Conservation (phyloP, 2,888 invertebrate species). For the Notodonta ziczac region DNA sequence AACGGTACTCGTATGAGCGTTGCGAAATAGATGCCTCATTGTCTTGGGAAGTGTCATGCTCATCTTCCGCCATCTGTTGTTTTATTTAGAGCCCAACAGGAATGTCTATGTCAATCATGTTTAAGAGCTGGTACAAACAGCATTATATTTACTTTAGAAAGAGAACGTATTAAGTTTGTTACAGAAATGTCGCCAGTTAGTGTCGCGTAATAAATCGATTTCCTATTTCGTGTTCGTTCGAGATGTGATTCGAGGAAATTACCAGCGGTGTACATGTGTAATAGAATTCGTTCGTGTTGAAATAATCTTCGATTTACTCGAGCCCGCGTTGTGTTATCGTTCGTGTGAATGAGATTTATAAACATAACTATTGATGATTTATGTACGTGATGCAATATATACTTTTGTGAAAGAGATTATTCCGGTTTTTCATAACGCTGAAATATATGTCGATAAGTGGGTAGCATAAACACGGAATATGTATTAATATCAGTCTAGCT, state of each 20-base stretch:
- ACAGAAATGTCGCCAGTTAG: slow-evolving; percentile 12
- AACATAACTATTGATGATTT: slow-evolving; percentile 32
- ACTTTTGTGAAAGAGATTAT: slow-evolving; percentile 1
- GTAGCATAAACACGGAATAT: background rate
- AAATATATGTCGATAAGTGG: background rate
- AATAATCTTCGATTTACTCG: slow-evolving; percentile 38
- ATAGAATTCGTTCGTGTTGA: slow-evolving; percentile 37
- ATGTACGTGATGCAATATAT: slow-evolving; percentile 22
- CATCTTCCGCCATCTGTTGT: slow-evolving; percentile 25
- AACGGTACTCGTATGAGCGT: slow-evolving; percentile 63
- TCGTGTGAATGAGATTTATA: slow-evolving; percentile 31
- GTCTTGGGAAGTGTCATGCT: slow-evolving; percentile 63
- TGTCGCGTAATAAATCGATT: slow-evolving; percentile 26
- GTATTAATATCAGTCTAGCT: background rate
- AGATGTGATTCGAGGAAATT: slow-evolving; percentile 32
- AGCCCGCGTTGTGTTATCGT: slow-evolving; percentile 36
- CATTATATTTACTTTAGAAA: slow-evolving; percentile 19
- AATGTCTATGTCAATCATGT: slow-evolving; percentile 37
- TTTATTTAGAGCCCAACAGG: slow-evolving; percentile 24
- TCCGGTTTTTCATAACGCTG: slow-evolving; percentile 1
- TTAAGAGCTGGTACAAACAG: slow-evolving; percentile 21
- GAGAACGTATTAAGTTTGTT: slow-evolving; percentile 18
- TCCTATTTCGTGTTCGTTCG: slow-evolving; percentile 25
- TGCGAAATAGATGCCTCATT: slow-evolving; percentile 78
- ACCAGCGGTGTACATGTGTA: slow-evolving; percentile 32